Evolutionary conservation across 1,140 invertebrate genomes (phyloP).

Genomic region (Leptopilina boulardi): DNA sequence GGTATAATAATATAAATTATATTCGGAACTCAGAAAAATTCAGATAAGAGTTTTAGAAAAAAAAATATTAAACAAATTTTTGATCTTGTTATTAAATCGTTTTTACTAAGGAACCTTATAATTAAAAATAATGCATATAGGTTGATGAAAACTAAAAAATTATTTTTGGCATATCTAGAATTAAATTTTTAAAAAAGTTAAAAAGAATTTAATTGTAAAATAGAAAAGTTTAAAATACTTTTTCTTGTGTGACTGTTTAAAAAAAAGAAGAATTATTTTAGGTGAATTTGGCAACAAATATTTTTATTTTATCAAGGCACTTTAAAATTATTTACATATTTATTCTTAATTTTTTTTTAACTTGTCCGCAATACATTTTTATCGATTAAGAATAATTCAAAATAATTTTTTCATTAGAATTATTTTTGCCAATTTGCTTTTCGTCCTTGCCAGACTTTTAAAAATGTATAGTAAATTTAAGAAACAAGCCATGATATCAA

Average conservation of each 20-base stretch:
- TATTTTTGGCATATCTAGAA: slow-evolving; percentile 7
- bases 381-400: neutral
- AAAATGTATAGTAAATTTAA: neutral
- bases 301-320: neutral
- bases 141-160: neutral
- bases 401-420: neutral
- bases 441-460: neutral
- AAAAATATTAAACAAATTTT: neutral
- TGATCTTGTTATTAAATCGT: neutral
- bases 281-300: neutral
- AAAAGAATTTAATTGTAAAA: neutral
- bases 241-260: slow-evolving; percentile 3
- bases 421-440: neutral
- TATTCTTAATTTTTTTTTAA: neutral
- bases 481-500: neutral
- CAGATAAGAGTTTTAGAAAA: neutral
- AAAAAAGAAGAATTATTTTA: neutral
- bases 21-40: neutral
- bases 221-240: neutral
- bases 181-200: neutral
- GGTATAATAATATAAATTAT: neutral
- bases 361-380: neutral
- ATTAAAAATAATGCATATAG: neutral
- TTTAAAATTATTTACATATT: too few species aligned
- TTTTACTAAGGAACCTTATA: neutral